Base-by-base conservation (phyloP, 2,797 vertebrate species). In the Galago senegalensis region DNA sequence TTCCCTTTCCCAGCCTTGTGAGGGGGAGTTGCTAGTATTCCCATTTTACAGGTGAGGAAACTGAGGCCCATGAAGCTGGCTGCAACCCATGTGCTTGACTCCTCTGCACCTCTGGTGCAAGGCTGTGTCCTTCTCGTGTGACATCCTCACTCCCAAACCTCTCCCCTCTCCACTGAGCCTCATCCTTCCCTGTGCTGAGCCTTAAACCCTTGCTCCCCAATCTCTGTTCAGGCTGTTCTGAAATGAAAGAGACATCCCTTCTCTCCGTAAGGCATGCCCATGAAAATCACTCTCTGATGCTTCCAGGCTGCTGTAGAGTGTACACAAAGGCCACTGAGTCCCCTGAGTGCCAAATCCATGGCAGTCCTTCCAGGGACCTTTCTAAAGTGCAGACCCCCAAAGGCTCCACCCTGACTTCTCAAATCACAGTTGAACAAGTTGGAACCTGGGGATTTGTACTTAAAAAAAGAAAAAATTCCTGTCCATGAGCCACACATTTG, bases 21-120 rank as follows among this genome's bases (percentile, higher is more conserved):
- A 11, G 7, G 31, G 1, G 82, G 43, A 49, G 43, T 27, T 77
- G 0, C 82, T 21, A 18, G 18, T 20, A 2, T 20, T 27, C 49
- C 25, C 34, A 31, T 37, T 56, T 79, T 40, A 46, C 49, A 56
- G 73, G 14, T 34, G 16, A 85, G 34, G 31, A 93, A 56, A 69
- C 75, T 11, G 79, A 88, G 58, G 31, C 34, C 21, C 65, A 16
- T 0, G 4, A 29, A 25, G 29, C 40, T 14, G 37, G 11, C 34
- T 40, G 2, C 31, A 31, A 53, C 3, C 79, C 6, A 25, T 31
- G 49, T 37, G 4, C 79, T 6, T 6, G 6, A 37, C 9, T 8
- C 5, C 46, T 21, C 14, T 27, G 4, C 1, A 3, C 56, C 29
- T 14, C 11, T 10, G 1, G 29, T 0, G 0, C 20, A 69, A 8